Evolutionary conservation across 2,113 vertebrate genomes (phyloP), one percentile per base, ranked within the genome.

Genomic region (Ptilonorhynchus violaceus): DNA sequence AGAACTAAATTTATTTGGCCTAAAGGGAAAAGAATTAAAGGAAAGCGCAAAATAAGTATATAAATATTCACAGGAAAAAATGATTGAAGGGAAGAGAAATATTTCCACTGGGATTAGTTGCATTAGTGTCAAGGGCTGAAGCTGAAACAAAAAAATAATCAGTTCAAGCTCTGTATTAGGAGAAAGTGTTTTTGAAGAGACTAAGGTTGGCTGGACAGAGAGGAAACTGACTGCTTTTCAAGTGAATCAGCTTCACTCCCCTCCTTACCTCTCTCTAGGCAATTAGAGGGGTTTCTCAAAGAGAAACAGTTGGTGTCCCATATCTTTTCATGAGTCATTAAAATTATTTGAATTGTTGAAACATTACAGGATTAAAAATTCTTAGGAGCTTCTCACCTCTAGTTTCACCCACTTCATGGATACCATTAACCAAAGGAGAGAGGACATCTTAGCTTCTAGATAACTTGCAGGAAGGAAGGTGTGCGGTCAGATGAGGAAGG

Each of bases 11-110:
- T 89, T 93, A 83, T 83, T 92, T 85, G 50, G 59, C 63, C 83
- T 69, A 31, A 76, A 70, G 75, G 59, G 59, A 92, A 50, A 93
- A 80, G 33, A 88, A 93, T 66, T 83, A 93, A 95, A 90, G 44
- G 21, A 73, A 90, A 69, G 50, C 59, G 11, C 31, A 31, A 81
- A 50, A 85, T 53, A 96, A 88, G 49, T 52, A 23, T 24, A 86
- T 63, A 74, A 70, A 89, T 67, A 94, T 70, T 86, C 72, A 88
- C 27, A 86, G 35, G 47, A 23, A 83, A 85, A 76, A 67, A 60
- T 33, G 7, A 83, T 66, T n/a, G 31, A 90, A 79, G 85, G n/a
- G 21, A 85, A 92, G 9, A 69, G 6, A 80, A 91, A 63, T 81
- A 86, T 74, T 95, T 96, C 72, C 64, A 74, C 35, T 62, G 73